phyloP scores from a whole-genome alignment of 2,797 vertebrate species.

The Sebastes diploproa region DNA sequence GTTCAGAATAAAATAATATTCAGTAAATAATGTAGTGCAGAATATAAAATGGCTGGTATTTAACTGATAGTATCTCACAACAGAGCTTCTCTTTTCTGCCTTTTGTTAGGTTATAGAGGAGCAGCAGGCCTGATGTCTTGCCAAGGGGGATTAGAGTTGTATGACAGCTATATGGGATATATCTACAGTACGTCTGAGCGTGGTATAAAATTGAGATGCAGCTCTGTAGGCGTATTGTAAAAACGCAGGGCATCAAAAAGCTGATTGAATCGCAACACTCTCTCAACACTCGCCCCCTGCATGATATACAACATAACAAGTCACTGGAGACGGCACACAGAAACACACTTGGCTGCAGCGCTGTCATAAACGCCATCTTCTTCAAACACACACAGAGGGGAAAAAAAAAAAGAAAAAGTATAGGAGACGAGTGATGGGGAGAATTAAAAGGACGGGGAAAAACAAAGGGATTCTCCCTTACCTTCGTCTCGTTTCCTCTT shows the following conservation, averaged over 20 bases:
- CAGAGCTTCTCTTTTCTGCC: conserved; percentile 24
- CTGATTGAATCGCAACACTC: conserved; percentile 78
- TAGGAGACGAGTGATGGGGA: conserved; percentile 68
- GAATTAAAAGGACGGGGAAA: conserved; percentile 60
- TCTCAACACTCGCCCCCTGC: conserved; percentile 61
- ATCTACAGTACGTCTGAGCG: conserved; percentile 65
- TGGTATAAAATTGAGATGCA: conserved; percentile 78
- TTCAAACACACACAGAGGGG: conserved; percentile 69
- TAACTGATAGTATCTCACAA: conserved; percentile 29
- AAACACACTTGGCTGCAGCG: conserved; percentile 71
- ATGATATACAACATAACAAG: conserved; percentile 81
- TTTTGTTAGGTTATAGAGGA: conserved; percentile 37
- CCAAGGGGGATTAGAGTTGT: conserved; percentile 68
- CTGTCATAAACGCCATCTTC: conserved; percentile 80
- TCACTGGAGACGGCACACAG: conserved; percentile 78
- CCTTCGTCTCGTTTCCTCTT: conserved; percentile 99
- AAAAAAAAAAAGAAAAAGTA: conserved; percentile 45
- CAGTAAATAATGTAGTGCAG: not conserved
- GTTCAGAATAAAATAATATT: conserved; percentile 5
- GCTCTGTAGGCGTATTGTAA: conserved; percentile 70
- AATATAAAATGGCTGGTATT: conserved; percentile 7
- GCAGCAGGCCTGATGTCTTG: conserved; percentile 51
- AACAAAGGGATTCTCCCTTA: conserved; percentile 80
- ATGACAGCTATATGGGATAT: conserved; percentile 76
- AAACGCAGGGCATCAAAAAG: conserved; percentile 67